These are phyloP conservation scores for Tachuris rubrigastra DNA, from an alignment of 2,113 vertebrate genomes.

Conservation along the genomic window DNA sequence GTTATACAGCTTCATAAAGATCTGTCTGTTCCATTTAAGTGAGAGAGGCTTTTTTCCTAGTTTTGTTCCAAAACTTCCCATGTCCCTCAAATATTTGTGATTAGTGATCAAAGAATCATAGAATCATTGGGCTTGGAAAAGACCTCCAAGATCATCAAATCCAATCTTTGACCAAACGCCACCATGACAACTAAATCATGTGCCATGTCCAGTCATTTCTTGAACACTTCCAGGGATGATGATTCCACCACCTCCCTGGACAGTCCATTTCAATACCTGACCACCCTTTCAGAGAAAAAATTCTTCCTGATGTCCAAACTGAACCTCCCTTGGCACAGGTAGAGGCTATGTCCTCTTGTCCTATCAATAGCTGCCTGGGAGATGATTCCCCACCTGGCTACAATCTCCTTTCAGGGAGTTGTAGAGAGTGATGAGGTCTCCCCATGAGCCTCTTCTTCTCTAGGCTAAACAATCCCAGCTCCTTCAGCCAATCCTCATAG, in stretches of 20 bases:
- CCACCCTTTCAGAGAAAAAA: background rate
- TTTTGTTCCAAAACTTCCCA: background rate
- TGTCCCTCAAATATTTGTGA: background rate
- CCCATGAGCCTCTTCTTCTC: background rate
- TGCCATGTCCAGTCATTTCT: accelerated
- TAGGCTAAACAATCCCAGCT: background rate
- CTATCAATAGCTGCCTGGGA: background rate
- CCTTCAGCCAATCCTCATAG: background rate
- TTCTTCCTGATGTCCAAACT: background rate
- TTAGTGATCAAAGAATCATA: background rate
- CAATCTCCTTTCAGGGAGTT: background rate
- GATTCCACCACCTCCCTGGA: background rate
- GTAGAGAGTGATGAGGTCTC: background rate
- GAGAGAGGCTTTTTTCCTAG: background rate
- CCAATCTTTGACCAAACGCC: background rate
- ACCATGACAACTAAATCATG: background rate
- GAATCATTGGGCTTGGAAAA: background rate
- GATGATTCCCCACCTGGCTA: background rate
- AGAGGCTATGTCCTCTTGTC: background rate
- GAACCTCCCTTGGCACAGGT: background rate
- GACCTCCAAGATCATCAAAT: background rate
- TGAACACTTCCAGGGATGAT: background rate
- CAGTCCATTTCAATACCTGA: background rate
- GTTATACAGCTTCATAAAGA: background rate
- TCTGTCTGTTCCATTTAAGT: background rate